Evolutionary conservation across 2,888 invertebrate genomes (phyloP).

Genomic region (Hemaris fuciformis): DNA sequence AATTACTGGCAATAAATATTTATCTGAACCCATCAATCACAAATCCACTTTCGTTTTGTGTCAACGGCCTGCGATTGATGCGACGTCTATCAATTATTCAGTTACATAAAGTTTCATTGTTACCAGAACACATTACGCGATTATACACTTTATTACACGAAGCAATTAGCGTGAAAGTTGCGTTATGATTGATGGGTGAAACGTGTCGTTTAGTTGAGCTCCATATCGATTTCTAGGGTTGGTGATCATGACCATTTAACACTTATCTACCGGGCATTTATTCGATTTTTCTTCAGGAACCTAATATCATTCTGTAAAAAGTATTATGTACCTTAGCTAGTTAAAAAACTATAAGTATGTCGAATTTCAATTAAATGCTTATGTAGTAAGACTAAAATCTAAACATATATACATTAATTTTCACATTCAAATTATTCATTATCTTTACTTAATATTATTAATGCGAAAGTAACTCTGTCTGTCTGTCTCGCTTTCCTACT

Average conservation of each 20-base stretch:
- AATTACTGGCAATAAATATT: constrained; percentile 4
- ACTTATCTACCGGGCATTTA: no score
- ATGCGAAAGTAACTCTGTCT: no score
- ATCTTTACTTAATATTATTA: no score
- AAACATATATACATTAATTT: no score
- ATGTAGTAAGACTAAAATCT: no score
- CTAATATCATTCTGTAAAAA: no score
- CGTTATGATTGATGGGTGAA: constrained; percentile 51
- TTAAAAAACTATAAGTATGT: no score
- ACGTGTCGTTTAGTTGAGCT: constrained; percentile 34
- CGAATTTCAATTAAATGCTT: no score
- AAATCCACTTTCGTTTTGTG: constrained; percentile 44
- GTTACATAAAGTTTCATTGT: constrained; percentile 43
- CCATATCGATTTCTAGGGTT: constrained; percentile 25
- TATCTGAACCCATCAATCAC: background rate
- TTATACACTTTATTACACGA: constrained; percentile 54
- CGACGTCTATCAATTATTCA: constrained; percentile 38
- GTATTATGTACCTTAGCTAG: no score
- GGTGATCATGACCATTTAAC: background rate
- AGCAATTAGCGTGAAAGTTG: constrained; percentile 63
- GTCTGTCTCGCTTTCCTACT: no score
- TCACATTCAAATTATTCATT: no score
- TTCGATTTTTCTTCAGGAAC: no score
- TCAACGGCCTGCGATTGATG: constrained; percentile 32
- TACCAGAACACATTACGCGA: constrained; percentile 35